A percentile compares a stretch with the other conserved stretches of the same genome.
These are phyloP conservation scores for Troides aeacus DNA, from an alignment of 2,888 invertebrate genomes.

Conservation along the genomic window DNA sequence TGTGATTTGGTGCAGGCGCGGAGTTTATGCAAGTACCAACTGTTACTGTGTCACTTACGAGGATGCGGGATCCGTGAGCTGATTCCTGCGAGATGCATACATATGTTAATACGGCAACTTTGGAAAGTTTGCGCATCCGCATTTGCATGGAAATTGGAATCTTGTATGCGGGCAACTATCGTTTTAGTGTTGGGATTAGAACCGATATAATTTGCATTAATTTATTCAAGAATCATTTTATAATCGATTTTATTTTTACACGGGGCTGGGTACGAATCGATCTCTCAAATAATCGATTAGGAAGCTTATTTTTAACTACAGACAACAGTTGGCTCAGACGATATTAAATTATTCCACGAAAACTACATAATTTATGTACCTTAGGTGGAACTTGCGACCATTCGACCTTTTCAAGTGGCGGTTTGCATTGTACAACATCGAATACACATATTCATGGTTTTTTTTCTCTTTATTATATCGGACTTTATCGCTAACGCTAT, in stretches of 20 bases:
- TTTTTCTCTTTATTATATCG: too few relatives aligned
- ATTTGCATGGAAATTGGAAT: conserved; percentile 38
- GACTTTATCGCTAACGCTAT: too few relatives aligned
- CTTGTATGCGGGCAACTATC: conserved; percentile 32
- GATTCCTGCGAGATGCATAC: conserved; percentile 35
- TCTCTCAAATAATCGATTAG: too few relatives aligned
- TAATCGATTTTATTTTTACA: neutral
- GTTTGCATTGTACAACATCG: too few relatives aligned
- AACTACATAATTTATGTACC: too few relatives aligned
- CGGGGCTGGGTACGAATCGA: too few relatives aligned
- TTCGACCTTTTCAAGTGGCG: too few relatives aligned
- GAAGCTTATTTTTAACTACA: too few relatives aligned
- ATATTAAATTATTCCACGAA: too few relatives aligned
- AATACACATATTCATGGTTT: too few relatives aligned
- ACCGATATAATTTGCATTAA: neutral
- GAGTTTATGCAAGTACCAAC: conserved; percentile 49
- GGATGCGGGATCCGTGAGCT: conserved; percentile 31
- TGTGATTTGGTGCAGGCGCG: conserved; percentile 34
- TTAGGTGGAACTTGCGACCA: too few relatives aligned
- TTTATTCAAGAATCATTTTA: neutral
- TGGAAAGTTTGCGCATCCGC: conserved; percentile 34
- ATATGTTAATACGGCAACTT: conserved; percentile 36
- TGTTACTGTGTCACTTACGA: conserved; percentile 41
- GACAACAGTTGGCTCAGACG: too few relatives aligned
- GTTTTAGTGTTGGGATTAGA: conserved; percentile 16